A percentile compares a stretch with the other conserved stretches of the same genome.
Conservation (phyloP, 2,113 vertebrate genomes). For the Pomatostomus ruficeps region DNA sequence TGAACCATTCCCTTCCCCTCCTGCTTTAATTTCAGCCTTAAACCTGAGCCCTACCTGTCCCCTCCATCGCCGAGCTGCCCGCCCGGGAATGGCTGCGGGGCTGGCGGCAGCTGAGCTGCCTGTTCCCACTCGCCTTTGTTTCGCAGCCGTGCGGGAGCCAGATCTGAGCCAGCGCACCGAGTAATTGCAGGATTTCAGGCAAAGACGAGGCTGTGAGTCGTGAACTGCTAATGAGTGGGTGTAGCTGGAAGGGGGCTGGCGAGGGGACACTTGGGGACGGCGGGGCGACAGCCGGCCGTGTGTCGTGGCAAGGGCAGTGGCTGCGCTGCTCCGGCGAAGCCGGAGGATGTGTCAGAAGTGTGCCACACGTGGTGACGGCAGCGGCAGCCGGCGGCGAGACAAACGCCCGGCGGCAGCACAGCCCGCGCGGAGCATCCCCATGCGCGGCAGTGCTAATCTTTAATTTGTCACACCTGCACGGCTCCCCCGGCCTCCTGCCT, state of each 20-base stretch:
- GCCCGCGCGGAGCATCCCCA: not conserved
- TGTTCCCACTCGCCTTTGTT: conserved; percentile 19
- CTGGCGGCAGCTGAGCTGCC: conserved; percentile 4
- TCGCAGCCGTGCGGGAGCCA: not conserved
- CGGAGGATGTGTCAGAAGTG: not conserved
- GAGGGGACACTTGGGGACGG: not conserved
- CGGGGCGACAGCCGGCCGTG: not conserved
- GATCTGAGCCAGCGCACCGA: conserved; percentile 37
- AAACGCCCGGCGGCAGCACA: not conserved
- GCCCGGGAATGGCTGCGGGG: not conserved
- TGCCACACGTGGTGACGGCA: not conserved
- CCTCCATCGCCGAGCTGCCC: not conserved
- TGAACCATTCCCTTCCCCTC: not conserved
- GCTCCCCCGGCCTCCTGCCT: not conserved
- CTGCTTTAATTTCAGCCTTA: conserved; percentile 5
- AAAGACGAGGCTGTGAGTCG: not conserved
- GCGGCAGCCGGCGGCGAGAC: not conserved
- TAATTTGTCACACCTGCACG: conserved; percentile 51
- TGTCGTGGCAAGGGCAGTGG: not conserved
- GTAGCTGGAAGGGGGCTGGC: conserved; percentile 6
- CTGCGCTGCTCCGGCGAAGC: not conserved
- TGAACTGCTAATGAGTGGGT: conserved; percentile 61
- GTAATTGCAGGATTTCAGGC: conserved; percentile 57
- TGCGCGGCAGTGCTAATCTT: not conserved
- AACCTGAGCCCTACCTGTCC: conserved; percentile 14